Percentiles rank a stretch among this genome's conserved stretches.
phyloP scores from a whole-genome alignment of 2,113 vertebrate genomes.

The Lepus europaeus region DNA sequence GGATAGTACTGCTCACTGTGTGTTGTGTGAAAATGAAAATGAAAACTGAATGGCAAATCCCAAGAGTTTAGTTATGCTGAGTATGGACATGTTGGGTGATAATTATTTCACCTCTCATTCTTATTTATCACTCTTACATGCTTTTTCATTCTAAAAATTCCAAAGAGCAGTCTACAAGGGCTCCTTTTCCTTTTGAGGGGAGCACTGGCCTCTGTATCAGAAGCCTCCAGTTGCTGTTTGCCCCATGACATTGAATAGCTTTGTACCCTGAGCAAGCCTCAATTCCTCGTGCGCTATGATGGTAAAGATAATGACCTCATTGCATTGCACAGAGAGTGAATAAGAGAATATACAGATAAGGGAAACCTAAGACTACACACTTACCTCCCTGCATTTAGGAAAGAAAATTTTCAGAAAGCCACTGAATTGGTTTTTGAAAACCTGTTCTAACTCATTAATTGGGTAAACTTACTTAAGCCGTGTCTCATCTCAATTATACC shows the following conservation, averaged over 20 bases:
- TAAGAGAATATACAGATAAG: background rate
- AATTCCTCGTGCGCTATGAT: background rate
- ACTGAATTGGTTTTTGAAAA: background rate
- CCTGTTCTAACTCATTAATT: background rate
- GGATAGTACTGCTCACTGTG: background rate
- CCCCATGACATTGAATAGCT: background rate
- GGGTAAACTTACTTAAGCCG: background rate
- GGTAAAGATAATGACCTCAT: background rate
- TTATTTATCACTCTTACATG: background rate
- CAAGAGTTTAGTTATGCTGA: background rate
- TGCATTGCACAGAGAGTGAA: accelerated
- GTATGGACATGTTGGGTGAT: background rate
- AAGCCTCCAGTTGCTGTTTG: background rate
- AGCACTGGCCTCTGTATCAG: background rate
- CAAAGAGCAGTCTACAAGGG: background rate
- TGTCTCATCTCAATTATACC: background rate
- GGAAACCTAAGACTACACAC: accelerated
- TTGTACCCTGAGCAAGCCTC: background rate
- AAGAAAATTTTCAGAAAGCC: background rate
- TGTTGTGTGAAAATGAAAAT: background rate
- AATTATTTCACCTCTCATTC: background rate
- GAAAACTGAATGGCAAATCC: background rate
- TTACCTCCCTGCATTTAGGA: background rate
- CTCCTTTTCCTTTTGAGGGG: accelerated
- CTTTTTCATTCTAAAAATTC: background rate